A percentile compares a stretch with the other conserved stretches of the same genome.
These are phyloP conservation scores for Eristalinus sepulchralis DNA, from an alignment of 2,888 invertebrate genomes.

Conservation along the genomic window DNA sequence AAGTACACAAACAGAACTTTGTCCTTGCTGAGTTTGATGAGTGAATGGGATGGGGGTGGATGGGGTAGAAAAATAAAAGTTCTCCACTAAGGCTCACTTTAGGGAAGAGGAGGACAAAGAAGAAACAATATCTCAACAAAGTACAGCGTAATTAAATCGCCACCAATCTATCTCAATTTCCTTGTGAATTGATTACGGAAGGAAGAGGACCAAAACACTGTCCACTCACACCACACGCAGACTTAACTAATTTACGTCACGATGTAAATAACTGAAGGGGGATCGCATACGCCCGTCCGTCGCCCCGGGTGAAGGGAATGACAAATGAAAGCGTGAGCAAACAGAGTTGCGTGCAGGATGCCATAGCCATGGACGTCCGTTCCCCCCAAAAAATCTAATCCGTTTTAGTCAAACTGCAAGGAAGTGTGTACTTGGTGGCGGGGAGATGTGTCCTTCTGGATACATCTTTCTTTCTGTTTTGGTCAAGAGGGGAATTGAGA, in stretches of 20 bases:
- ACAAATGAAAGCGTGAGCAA: not conserved
- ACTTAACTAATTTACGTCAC: slow-evolving; percentile 55
- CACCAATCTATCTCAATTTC: slow-evolving; percentile 68
- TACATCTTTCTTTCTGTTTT: not conserved
- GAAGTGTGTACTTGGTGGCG: not conserved
- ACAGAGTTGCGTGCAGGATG: slow-evolving; percentile 23
- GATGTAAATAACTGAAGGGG: slow-evolving; percentile 44
- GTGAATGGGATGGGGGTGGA: no score
- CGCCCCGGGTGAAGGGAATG: not conserved
- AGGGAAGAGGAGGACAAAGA: not conserved
- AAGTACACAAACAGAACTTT: slow-evolving; percentile 7
- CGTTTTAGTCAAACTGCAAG: slow-evolving; percentile 42
- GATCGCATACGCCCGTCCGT: no score
- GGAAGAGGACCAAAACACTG: slow-evolving; percentile 9
- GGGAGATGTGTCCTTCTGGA: no score
- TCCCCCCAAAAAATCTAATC: slow-evolving; percentile 34
- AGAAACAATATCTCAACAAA: slow-evolving; percentile 37
- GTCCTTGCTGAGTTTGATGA: slow-evolving; percentile 16
- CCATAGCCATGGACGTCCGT: not conserved
- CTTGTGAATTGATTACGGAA: slow-evolving; percentile 62
- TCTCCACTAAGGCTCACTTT: slow-evolving; percentile 28
- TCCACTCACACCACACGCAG: not conserved
- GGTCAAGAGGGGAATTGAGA: slow-evolving; percentile 52
- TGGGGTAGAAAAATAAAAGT: not conserved
- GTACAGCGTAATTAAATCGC: slow-evolving; percentile 59